Percentiles rank a stretch among this genome's conserved stretches.
These are phyloP conservation scores for Cossypha heuglini DNA, from an alignment of 2,797 vertebrate species.

Conservation along the genomic window DNA sequence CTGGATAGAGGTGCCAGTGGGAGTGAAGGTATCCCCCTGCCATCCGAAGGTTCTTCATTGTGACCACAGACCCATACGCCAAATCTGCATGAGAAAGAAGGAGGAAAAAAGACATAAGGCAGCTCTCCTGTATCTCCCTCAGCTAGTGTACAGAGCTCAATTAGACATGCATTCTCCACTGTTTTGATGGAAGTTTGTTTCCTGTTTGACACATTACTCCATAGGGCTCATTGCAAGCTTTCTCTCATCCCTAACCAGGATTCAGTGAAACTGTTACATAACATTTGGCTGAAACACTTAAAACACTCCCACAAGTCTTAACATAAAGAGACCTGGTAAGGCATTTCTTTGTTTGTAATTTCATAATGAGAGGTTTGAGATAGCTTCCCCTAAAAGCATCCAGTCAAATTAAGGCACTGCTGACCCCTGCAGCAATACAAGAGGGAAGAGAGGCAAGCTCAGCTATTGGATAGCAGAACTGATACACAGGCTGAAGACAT, in stretches of 20 bases:
- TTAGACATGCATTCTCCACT: background rate
- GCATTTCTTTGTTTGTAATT: background rate
- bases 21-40: slow-evolving; percentile 96
- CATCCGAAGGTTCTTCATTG: slow-evolving; percentile 92
- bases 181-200: background rate
- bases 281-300: background rate
- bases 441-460: background rate
- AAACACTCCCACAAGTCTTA: background rate
- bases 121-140: background rate
- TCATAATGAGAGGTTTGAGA: background rate
- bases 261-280: background rate
- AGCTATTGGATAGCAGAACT: background rate
- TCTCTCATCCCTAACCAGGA: background rate
- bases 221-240: background rate
- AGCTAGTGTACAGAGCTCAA: background rate
- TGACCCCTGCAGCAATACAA: background rate
- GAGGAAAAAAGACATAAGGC: background rate
- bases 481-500: background rate
- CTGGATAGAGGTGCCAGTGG: slow-evolving; percentile 94
- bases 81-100: slow-evolving; percentile 77
- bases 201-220: background rate
- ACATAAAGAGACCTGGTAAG: background rate
- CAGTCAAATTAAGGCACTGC: background rate
- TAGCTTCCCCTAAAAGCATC: background rate
- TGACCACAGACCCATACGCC: slow-evolving; percentile 91